These are phyloP conservation scores for Calephelis virginiensis DNA, from an alignment of 1,140 invertebrate species.

Conservation along the genomic window DNA sequence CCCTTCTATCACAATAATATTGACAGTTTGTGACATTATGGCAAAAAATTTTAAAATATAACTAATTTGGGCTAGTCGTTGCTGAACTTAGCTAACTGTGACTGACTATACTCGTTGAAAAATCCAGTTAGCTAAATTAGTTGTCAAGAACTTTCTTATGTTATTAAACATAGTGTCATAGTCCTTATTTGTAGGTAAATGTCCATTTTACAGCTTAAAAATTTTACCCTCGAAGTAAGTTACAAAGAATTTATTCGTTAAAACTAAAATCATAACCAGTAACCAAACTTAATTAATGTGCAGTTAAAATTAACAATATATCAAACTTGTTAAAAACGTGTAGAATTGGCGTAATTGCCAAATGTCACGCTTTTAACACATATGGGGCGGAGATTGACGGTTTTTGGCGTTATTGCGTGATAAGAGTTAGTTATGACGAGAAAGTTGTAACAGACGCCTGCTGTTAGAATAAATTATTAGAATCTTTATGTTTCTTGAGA, in stretches of 20 bases:
- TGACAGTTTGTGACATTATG: too few species aligned
- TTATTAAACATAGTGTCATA: too few species aligned
- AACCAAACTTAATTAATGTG: background rate
- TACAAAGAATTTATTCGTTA: background rate
- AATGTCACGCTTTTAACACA: slow-evolving; percentile 12
- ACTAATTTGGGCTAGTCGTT: too few species aligned
- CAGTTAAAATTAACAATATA: slow-evolving; percentile 1
- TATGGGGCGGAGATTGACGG: slow-evolving; percentile 10
- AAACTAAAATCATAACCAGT: background rate
- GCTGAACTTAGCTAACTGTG: too few species aligned
- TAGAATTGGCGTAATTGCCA: slow-evolving; percentile 7
- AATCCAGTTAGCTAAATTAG: too few species aligned
- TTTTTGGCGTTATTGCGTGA: slow-evolving; percentile 16
- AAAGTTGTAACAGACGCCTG: background rate
- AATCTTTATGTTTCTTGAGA: too few species aligned
- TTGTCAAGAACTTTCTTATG: too few species aligned
- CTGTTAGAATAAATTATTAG: slow-evolving; percentile 3
- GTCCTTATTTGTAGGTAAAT: too few species aligned
- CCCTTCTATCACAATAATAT: too few species aligned
- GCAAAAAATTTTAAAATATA: too few species aligned
- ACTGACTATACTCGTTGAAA: too few species aligned
- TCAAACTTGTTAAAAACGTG: slow-evolving; percentile 4
- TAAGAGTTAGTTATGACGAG: background rate
- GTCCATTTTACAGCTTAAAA: too few species aligned
- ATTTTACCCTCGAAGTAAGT: background rate